Evolutionary conservation across 2,888 invertebrate species (phyloP), one percentile per base, ranked within the genome.

Genomic region (Eudasyphora cyanicolor): DNA sequence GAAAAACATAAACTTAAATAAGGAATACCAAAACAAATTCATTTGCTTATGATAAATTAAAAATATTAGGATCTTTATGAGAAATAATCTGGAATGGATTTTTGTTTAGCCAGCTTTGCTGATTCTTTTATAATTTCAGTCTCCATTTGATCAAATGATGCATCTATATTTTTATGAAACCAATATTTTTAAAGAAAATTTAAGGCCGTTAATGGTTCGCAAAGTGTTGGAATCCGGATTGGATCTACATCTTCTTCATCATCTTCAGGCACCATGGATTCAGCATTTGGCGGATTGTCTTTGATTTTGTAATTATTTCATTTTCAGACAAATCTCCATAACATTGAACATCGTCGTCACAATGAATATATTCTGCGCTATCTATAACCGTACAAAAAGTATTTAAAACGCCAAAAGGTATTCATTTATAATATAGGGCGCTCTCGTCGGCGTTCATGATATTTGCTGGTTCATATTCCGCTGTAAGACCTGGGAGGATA

Each of bases 371-470:
- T 45, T 45, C 45, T 2, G 7, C 45, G n/a, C 45, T 45, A 45
- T 45, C n/a, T 3, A n/a, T 3, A 3, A 45, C 45, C 10, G n/a
- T 45, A 14, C 12, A 45, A 45, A 7, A 45, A 7, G 32, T 32
- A 4, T 45, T 14, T 7, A 10, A 45, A 3, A 3, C 2, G 5
- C 45, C n/a, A n/a, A 45, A 45, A 14, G 10, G 32, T 8, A 32
- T 4, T 32, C 5, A 4, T 76, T 84, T 86, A 64, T 79, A 86
- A 51, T 57, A 85, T 10, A 84, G 71, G 8, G 79, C 82, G 12
- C 64, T 78, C 27, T 85, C 80, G 27, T 82, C 84, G 8, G 85
- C 82, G 70, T 84, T 85, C 74, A 85, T 85, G 49, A 85, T 73
- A 71, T 84, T 62, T 21, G 42, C 38, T 1, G 76, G n/a, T n/a